These are phyloP conservation scores for Anthoscopus minutus DNA, from an alignment of 2,113 vertebrate genomes.

Conservation along the genomic window DNA sequence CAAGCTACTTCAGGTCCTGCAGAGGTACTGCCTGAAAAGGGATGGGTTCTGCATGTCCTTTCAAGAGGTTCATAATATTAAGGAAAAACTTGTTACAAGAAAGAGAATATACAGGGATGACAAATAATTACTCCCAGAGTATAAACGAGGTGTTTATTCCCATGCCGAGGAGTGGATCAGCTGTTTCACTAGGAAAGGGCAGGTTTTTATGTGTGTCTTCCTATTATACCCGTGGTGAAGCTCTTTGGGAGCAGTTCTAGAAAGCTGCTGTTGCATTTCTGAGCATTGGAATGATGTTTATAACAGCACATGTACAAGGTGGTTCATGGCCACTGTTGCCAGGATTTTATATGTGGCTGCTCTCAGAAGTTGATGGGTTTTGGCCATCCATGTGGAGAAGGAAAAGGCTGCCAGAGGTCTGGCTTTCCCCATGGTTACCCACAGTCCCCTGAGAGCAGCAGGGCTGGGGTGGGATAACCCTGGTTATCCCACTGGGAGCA, in stretches of 20 bases:
- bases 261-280: neutral
- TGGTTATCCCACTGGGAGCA: neutral
- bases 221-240: neutral
- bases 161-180: neutral
- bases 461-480: neutral
- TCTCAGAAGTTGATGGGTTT: rapidly evolving
- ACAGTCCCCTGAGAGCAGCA: neutral
- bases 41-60: neutral
- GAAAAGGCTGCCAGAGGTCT: neutral
- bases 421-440: neutral
- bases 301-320: rapidly evolving
- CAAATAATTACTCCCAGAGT: neutral
- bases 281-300: neutral
- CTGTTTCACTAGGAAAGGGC: neutral
- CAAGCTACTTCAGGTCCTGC: neutral
- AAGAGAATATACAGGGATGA: neutral
- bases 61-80: neutral
- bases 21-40: neutral
- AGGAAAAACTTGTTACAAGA: neutral
- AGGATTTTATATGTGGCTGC: neutral
- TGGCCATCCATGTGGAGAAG: rapidly evolving
- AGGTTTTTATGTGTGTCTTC: neutral
- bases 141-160: neutral
- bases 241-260: neutral
- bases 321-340: neutral